Evolutionary conservation across 2,113 vertebrate species (phyloP).

Genomic region (Mormoops blainvillei): DNA sequence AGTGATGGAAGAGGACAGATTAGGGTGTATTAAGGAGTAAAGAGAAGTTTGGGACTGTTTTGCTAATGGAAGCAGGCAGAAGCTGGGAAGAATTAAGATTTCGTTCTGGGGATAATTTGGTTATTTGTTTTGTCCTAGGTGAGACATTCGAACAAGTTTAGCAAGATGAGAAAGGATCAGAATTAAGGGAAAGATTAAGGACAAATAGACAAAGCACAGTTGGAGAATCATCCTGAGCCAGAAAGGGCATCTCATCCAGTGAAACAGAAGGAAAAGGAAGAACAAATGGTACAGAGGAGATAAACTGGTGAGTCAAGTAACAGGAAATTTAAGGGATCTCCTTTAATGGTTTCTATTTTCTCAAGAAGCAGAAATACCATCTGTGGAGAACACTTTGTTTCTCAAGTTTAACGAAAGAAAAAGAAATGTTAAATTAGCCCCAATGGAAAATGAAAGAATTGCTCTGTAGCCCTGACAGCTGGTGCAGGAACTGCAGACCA

Average conservation of each 20-base stretch:
- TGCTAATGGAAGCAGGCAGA: neutral
- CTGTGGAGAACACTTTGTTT: neutral
- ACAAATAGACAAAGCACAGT: neutral
- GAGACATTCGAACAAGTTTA: neutral
- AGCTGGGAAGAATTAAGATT: neutral
- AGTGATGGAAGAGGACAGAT: neutral
- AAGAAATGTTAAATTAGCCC: neutral
- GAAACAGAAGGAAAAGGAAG: conserved; percentile 40
- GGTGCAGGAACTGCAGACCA: neutral
- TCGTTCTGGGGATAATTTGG: neutral
- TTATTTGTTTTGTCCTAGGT: neutral
- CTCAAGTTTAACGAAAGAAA: conserved; percentile 8
- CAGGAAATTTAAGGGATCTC: neutral
- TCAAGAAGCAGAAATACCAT: neutral
- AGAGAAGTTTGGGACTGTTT: neutral
- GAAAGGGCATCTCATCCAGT: neutral
- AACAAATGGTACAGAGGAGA: neutral
- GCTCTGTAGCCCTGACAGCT: neutral
- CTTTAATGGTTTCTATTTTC: conserved; percentile 20
- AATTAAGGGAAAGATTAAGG: conserved; percentile 22
- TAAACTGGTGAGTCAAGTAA: neutral
- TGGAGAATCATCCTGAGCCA: neutral
- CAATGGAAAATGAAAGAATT: neutral
- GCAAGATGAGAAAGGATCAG: neutral
- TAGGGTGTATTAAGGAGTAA: neutral